Evolutionary conservation across 35 echinoderm and acorn worm species (phyloP).

Genomic region (Diadema setosum): DNA sequence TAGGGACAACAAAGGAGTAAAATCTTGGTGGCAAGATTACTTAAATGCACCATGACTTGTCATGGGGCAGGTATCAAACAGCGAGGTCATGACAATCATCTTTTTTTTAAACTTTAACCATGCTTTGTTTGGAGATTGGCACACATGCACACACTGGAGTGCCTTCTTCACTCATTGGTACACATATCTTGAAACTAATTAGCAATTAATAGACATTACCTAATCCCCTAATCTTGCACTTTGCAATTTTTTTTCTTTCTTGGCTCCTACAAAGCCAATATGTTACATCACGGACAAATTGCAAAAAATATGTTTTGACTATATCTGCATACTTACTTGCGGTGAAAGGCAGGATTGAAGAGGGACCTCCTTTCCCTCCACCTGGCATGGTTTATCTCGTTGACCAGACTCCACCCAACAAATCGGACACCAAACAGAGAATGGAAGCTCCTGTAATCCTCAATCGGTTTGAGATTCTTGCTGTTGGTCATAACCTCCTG

Average conservation of each 20-base stretch:
- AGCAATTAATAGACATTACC: neutral
- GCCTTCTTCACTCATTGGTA: neutral
- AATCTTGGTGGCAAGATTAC: too few species aligned
- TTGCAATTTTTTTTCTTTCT: neutral
- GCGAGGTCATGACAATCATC: neutral
- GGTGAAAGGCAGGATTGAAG: conserved; percentile 82
- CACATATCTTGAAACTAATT: neutral
- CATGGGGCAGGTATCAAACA: neutral
- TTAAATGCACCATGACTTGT: neutral
- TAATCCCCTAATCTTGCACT: neutral
- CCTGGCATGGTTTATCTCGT: conserved; percentile 37
- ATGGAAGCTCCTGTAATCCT: neutral
- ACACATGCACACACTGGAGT: neutral
- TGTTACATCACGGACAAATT: neutral
- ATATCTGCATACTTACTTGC: conserved; percentile 51
- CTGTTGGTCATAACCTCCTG: conserved; percentile 26
- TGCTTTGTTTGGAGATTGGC: too few species aligned
- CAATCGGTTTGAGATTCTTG: neutral
- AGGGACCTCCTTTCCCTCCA: conserved; percentile 53
- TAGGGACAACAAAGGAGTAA: neutral
- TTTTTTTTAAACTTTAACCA: neutral
- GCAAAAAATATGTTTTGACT: neutral
- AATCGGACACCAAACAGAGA: conserved; percentile 52
- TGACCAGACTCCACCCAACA: conserved; percentile 42
- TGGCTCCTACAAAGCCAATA: neutral